These are phyloP conservation scores for Heterodera carotae DNA, from an alignment of 1,140 invertebrate species.

Conservation along the genomic window DNA sequence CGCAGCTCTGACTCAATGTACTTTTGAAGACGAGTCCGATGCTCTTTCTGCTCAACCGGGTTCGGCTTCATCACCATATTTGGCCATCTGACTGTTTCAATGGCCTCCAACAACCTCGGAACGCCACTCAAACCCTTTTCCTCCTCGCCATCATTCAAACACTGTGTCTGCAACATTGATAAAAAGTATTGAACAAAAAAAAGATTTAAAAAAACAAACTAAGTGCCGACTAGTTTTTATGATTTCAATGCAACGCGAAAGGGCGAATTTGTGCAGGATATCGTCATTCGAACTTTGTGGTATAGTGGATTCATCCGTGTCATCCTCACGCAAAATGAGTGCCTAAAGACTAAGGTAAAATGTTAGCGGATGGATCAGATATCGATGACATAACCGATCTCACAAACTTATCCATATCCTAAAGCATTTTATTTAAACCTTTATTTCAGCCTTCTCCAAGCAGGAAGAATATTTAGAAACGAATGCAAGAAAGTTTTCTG, in stretches of 20 bases:
- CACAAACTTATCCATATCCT: too few relatives aligned
- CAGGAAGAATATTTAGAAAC: constrained; percentile 10
- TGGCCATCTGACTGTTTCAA: constrained; percentile 24
- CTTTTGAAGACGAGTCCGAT: constrained; percentile 14
- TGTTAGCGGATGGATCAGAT: too few relatives aligned
- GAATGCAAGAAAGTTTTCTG: constrained; percentile 12
- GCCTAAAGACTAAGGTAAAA: too few relatives aligned
- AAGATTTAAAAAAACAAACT: constrained; percentile 10
- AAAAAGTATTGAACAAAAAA: neutral
- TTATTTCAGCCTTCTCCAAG: constrained; percentile 13
- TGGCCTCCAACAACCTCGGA: constrained; percentile 15
- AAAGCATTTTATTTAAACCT: too few relatives aligned
- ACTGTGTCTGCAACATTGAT: neutral
- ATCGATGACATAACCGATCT: too few relatives aligned
- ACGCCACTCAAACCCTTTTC: constrained; percentile 1
- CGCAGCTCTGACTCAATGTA: neutral
- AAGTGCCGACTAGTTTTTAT: neutral
- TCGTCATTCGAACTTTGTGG: neutral
- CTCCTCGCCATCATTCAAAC: constrained; percentile 20
- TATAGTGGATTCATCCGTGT: neutral
- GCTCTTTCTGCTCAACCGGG: neutral
- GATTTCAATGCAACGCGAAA: constrained; percentile 18
- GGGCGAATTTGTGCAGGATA: constrained; percentile 2
- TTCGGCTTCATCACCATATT: constrained; percentile 19
- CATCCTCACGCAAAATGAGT: constrained; percentile 9